Evolutionary conservation across 2,113 vertebrate genomes (phyloP), one percentile per base, ranked within the genome.

Genomic region (Sylvia atricapilla): DNA sequence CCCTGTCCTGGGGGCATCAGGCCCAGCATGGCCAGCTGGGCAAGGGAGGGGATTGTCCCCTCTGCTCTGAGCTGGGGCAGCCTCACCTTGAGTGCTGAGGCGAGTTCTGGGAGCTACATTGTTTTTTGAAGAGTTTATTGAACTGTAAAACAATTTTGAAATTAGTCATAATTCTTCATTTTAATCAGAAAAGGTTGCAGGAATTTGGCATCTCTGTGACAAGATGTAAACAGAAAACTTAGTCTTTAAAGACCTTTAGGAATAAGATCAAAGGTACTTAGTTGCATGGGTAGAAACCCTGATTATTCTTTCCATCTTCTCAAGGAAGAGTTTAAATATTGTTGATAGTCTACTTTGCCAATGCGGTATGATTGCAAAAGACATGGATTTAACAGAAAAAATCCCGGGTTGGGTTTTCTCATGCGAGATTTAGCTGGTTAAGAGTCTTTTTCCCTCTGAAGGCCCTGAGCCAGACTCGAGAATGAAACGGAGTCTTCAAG

Each of bases 21-120:
- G 37, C 22, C 31, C 21, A 68, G 21, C 21, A 37, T 58, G 0
- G 0, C 31, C 72, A 59, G 37, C 10, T 0, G 0, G 44, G 21
- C 21, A 31, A 33, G 31, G 37, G 17, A 77, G 31, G 17, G 31
- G 31, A 68, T 59, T 59, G 46, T 68, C 27, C 37, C 3, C 11
- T 86, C 37, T 60, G 17, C 31, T 68, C 72, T 50, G 35, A 1
- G 0, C 24, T 75, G 52, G 31, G 31, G 5, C 1, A 0, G 25
- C 70, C 83, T 58, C 35, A 49, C 4, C 20, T 43, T 2, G 0
- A 59, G 22, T 37, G 4, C 8, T 59, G 31, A 20, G 33, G 15
- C 11, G 14, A 33, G 24, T 0, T 33, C 10, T 73, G 49, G 8
- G 18, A 39, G 8, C 3, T 2, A 9, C 23, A 56, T 8, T 28